These are phyloP conservation scores for Palaemon carinicauda DNA, from an alignment of 1,140 invertebrate species.

Conservation along the genomic window DNA sequence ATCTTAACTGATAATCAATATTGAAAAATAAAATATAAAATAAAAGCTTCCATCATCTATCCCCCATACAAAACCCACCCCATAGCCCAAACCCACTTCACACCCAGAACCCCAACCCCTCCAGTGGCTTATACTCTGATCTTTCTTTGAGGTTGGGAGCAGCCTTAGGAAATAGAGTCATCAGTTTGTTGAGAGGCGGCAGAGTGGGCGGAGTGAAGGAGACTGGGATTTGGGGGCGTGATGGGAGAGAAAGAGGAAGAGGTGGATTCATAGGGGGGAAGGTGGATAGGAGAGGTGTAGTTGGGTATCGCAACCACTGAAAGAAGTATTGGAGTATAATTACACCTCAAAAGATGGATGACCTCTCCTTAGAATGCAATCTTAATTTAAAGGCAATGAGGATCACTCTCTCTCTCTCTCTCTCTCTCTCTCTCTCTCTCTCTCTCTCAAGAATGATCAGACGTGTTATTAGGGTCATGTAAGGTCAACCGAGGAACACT, in stretches of 20 bases:
- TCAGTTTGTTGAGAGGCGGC: neutral
- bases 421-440: neutral
- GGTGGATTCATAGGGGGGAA: neutral
- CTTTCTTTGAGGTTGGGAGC: neutral
- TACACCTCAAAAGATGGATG: slow-evolving; percentile 44
- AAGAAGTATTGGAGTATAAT: slow-evolving; percentile 50
- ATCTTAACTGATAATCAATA: too few relatives aligned
- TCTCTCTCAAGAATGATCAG: neutral
- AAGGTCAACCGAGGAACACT: neutral
- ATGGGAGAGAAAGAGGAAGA: neutral
- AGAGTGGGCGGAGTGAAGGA: neutral
- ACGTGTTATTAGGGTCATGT: too few relatives aligned
- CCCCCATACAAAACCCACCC: neutral
- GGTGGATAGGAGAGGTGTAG: neutral
- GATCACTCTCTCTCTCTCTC: neutral
- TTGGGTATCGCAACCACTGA: slow-evolving; percentile 21
- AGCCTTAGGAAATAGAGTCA: slow-evolving; percentile 6
- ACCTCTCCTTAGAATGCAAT: slow-evolving; percentile 37
- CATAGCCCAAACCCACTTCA: neutral
- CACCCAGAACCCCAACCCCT: neutral
- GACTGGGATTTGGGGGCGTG: neutral
- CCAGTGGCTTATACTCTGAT: neutral
- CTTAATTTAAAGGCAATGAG: slow-evolving; percentile 50
- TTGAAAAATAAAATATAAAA: too few relatives aligned
- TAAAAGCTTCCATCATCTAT: too few relatives aligned